phyloP scores from a whole-genome alignment of 2,888 invertebrate species.

The Copidosoma aretas region DNA sequence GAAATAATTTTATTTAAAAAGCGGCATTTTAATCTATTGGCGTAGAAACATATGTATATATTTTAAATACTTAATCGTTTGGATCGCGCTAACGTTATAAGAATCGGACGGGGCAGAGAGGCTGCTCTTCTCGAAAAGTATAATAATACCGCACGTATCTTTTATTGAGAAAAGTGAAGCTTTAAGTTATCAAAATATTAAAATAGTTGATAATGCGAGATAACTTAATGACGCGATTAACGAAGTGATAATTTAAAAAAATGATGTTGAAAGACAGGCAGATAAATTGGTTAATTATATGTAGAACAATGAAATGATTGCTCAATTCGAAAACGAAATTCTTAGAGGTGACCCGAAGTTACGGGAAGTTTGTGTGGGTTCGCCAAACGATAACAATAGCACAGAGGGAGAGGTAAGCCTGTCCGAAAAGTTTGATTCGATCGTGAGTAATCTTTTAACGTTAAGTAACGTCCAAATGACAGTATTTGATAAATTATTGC shows the following conservation, averaged over 20 bases:
- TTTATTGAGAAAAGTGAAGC: not conserved
- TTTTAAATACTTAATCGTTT: not conserved
- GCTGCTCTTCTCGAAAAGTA: not conserved
- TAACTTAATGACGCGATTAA: too few relatives aligned
- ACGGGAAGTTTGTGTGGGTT: too few relatives aligned
- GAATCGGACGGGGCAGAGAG: not conserved
- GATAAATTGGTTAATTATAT: too few relatives aligned
- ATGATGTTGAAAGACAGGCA: too few relatives aligned
- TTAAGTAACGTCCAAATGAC: not conserved
- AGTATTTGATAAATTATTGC: not conserved
- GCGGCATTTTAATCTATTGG: slow-evolving; percentile 1
- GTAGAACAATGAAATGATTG: too few relatives aligned
- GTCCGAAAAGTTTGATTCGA: not conserved
- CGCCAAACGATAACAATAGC: not conserved
- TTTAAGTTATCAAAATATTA: too few relatives aligned
- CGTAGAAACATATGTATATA: not conserved
- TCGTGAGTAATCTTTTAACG: not conserved
- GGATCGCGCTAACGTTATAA: not conserved
- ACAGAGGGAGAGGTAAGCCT: not conserved
- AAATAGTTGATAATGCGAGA: too few relatives aligned
- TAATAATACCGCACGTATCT: not conserved
- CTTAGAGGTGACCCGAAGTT: too few relatives aligned
- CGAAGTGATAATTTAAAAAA: too few relatives aligned
- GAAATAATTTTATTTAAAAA: slow-evolving; percentile 1
- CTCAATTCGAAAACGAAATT: too few relatives aligned